These are phyloP conservation scores for Gortyna flavago DNA, from an alignment of 2,888 invertebrate species.

Conservation along the genomic window DNA sequence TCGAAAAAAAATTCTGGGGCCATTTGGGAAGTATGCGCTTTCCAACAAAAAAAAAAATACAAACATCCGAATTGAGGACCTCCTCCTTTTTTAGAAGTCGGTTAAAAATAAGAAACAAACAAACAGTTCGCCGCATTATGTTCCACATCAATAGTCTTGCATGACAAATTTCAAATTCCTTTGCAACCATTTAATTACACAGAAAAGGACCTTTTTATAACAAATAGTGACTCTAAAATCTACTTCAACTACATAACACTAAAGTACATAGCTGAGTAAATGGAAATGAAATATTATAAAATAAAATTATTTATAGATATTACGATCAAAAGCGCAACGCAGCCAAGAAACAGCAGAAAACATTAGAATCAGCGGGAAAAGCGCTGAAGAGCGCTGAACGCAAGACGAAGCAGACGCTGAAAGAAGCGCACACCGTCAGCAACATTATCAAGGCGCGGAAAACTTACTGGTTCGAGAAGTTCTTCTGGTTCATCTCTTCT, in stretches of 20 bases:
- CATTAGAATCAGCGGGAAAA: slow-evolving; percentile 97
- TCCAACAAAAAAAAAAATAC: too few relatives aligned
- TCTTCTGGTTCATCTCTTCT: slow-evolving; percentile 99
- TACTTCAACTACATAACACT: neutral
- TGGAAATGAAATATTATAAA: neutral
- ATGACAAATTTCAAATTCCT: neutral
- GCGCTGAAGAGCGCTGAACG: slow-evolving; percentile 98
- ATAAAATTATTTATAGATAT: slow-evolving; percentile 89
- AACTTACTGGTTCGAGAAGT: slow-evolving; percentile 99
- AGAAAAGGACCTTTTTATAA: neutral
- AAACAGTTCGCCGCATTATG: too few relatives aligned
- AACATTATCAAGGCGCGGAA: slow-evolving; percentile 98
- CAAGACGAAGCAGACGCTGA: slow-evolving; percentile 97
- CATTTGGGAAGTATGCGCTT: too few relatives aligned
- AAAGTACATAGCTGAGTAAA: neutral
- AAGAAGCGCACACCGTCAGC: slow-evolving; percentile 97
- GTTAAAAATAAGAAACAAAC: too few relatives aligned
- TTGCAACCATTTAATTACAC: neutral
- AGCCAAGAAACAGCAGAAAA: slow-evolving; percentile 98
- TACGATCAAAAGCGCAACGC: slow-evolving; percentile 97
- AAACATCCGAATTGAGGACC: too few relatives aligned
- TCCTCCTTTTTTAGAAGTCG: too few relatives aligned
- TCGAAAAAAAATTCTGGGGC: too few relatives aligned
- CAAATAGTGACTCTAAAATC: neutral
- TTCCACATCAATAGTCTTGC: too few relatives aligned